Evolutionary conservation across 2,888 invertebrate species (phyloP).

Genomic region (Phalera bucephala): DNA sequence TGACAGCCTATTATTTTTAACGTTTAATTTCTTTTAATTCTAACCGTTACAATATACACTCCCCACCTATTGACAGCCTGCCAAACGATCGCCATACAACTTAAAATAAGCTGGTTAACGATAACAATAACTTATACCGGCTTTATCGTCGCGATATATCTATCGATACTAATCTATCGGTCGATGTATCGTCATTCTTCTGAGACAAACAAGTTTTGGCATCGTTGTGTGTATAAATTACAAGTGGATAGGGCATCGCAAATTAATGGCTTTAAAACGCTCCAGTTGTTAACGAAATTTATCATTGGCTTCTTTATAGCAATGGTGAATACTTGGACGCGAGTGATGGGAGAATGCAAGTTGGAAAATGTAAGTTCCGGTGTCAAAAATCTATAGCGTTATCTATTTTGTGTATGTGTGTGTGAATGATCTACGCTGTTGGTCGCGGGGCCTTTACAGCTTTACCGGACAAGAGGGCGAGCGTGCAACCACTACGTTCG

Average conservation of each 20-base stretch:
- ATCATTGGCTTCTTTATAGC: conserved; percentile 26
- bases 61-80: background rate
- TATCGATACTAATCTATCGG: conserved; percentile 27
- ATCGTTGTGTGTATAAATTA: conserved; percentile 39
- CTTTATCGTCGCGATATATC: conserved; percentile 22
- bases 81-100: background rate
- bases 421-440: too few relatives aligned
- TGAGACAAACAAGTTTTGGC: conserved; percentile 39
- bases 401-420: too few relatives aligned
- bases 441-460: too few relatives aligned
- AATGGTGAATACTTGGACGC: too few relatives aligned
- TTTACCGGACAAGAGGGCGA: too few relatives aligned
- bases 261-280: conserved; percentile 36
- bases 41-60: too few relatives aligned
- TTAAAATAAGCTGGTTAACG: too few relatives aligned
- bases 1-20: too few relatives aligned
- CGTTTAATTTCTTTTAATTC: too few relatives aligned
- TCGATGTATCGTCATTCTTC: conserved; percentile 36
- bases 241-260: conserved; percentile 26
- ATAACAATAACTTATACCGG: background rate
- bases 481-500: too few relatives aligned
- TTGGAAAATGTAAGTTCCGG: too few relatives aligned
- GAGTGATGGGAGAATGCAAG: conserved; percentile 1
- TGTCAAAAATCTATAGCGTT: too few relatives aligned
- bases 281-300: conserved; percentile 38